phyloP scores from a whole-genome alignment of 2,797 vertebrate species.

The Lepilemur septentrionalis region DNA sequence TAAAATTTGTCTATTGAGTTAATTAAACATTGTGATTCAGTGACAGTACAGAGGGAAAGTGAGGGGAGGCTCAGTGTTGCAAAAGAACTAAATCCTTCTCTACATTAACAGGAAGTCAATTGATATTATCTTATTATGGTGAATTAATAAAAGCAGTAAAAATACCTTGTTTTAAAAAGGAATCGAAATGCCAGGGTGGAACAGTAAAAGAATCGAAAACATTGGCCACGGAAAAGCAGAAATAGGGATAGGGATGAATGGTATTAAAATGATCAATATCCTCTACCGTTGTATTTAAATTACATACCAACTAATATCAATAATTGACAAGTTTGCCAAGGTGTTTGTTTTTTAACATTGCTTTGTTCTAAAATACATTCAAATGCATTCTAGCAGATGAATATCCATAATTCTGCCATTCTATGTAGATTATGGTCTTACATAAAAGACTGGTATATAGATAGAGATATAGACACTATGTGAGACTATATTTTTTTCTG shows the following conservation, averaged over 20 bases:
- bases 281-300: not conserved
- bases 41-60: not conserved
- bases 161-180: not conserved
- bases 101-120: not conserved
- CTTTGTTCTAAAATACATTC: not conserved
- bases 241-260: not conserved
- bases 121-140: not conserved
- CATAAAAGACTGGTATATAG: not conserved
- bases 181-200: not conserved
- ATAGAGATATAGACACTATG: not conserved
- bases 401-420: not conserved
- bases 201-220: not conserved
- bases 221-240: not conserved
- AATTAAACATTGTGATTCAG: not conserved
- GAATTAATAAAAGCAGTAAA: not conserved
- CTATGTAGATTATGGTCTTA: not conserved
- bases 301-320: not conserved
- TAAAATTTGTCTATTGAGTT: not conserved
- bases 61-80: not conserved
- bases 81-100: not conserved
- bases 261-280: not conserved
- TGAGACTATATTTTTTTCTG: not conserved
- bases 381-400: not conserved
- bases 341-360: not conserved
- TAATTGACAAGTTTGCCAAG: not conserved